Base-by-base conservation (phyloP, 2,888 invertebrate genomes). In the Metellina segmentata region DNA sequence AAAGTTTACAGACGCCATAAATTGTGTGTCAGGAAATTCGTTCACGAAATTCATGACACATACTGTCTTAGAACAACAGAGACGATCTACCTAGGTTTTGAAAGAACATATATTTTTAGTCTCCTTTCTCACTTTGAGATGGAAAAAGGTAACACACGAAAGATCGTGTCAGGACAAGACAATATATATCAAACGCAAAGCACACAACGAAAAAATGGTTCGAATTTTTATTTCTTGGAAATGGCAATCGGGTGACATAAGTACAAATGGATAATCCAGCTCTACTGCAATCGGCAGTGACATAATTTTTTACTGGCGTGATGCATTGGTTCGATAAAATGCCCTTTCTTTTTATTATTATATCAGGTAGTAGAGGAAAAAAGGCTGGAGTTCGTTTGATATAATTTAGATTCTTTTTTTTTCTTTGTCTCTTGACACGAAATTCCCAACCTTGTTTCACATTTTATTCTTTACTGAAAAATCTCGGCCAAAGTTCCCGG, bases 361-460 rank as follows among this genome's bases (percentile, higher is more conserved):
- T 34, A 34, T 34, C 34, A 61, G 61, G 11, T 61, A 61, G 61
- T 61, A 5, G 61, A 61, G 61, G 61, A 16, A 61, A 61, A 61
- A 61, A 61, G 61, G 61, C 11, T 16, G 61, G 53, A 7, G 72
- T 82, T 71, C 71, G 8, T 51, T 8, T 71, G 72, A 82, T 82
- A 9, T 71, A 82, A 82, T 82, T 82, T 71, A 19, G 82, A 20
- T 82, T 11, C 7, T 11, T 71, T 49, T 82, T 51, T n/a, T n/a
- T 51, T n/a, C n/a, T 48, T 13, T 69, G 20, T 69, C 16, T 70
- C 11, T 69, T 48, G 20, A 53, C 69, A 8, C 53, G 20, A 48
- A 34, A 61, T 69, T 61, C 16, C n/a, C 48, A 5, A 34, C 69
- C 16, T 75, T 75, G 75, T 75, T 61, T 75, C 75, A 75, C 48